Base-by-base conservation (phyloP, 1,140 invertebrate genomes). In the Ostrea edulis region DNA sequence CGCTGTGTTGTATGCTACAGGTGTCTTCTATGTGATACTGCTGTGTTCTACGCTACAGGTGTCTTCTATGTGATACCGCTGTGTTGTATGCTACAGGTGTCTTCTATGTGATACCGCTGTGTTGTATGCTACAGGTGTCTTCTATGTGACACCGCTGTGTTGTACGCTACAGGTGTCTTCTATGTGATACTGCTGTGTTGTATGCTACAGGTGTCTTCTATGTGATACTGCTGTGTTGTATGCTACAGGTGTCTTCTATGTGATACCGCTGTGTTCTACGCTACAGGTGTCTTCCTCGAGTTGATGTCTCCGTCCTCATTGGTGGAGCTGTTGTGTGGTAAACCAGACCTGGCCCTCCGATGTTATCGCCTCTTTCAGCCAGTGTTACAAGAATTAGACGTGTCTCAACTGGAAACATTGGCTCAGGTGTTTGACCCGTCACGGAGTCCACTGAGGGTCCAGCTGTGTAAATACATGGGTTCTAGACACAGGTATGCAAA, bases 351-450 rank as follows among this genome's bases (percentile, higher is more conserved):
- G 17, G 92, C 94, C 4, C 88, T 91, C 11, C 88, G 89, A 9
- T 91, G 94, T 83, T 87, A 90, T 29, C 84, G 89, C n/a, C 85
- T 93, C 44, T 85, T 95, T 68, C 86, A 91, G 54, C 77, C 82
- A n/a, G 85, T 91, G 53, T 51, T 95, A 4, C 82, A 87, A 53
- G 83, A 89, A 22, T 90, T 95, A 62, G 84, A 90, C 65, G 29
- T 89, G 9, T n/a, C 87, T 17, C 44, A 81, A 8, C 89, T 95
- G 82, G 77, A 91, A n/a, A 90, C 90, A 58, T 85, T 95, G 71
- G 93, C 93, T 9, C 89, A 91, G 29, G 89, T 92, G n/a, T 92
- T 94, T 88, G 94, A 95, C 86, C 94, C 94, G 11, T 95, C 94
- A 51, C 91, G 91, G 71, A 87, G 90, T 58, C 65, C 90, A 4